A percentile compares a stretch with the other conserved stretches of the same genome.
These are phyloP conservation scores for Gavialis gangeticus DNA, from an alignment of 2,113 vertebrate genomes.

Conservation along the genomic window DNA sequence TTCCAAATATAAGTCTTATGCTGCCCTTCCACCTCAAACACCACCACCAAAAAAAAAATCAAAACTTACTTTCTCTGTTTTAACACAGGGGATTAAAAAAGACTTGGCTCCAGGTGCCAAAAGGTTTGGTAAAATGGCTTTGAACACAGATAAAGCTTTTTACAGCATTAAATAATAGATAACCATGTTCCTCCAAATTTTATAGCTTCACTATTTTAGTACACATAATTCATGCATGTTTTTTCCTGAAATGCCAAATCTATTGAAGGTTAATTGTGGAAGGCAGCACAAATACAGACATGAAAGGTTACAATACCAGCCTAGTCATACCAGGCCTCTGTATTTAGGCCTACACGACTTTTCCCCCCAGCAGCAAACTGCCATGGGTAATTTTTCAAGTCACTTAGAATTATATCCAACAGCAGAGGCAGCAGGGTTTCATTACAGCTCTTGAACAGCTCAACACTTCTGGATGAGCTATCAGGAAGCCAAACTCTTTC, in stretches of 20 bases:
- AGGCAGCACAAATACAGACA: neutral
- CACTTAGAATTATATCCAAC: neutral
- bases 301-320: neutral
- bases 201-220: neutral
- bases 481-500: too few species aligned
- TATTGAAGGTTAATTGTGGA: neutral
- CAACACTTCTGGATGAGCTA: too few species aligned
- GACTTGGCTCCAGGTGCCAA: neutral
- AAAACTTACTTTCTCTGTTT: neutral
- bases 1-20: neutral
- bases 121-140: neutral
- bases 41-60: too few species aligned
- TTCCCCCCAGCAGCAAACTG: neutral
- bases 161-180: rapidly evolving
- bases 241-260: neutral
- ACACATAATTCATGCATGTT: neutral
- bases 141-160: neutral
- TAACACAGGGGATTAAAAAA: neutral
- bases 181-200: neutral
- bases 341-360: neutral
- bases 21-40: too few species aligned
- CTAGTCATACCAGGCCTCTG: neutral
- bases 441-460: too few species aligned
- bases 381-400: neutral
- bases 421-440: too few species aligned